Base-by-base conservation (phyloP, 2,113 vertebrate species). In the Pandion haliaetus region DNA sequence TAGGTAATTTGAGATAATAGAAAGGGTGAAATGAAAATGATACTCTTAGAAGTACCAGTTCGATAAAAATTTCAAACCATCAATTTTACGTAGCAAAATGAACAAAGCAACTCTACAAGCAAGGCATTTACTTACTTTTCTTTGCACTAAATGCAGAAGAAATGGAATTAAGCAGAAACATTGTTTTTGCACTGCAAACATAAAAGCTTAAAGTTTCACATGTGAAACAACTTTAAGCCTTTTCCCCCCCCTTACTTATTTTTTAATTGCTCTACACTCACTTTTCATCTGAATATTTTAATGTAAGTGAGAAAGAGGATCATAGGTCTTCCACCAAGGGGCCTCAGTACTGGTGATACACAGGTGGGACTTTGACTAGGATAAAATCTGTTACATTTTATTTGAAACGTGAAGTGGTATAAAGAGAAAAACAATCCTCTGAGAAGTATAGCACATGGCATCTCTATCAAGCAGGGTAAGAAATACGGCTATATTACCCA, bases 21-120 rank as follows among this genome's bases (percentile, higher is more conserved):
- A 86, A 95, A 84, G 44, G 40, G 34, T 70, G 81, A 91, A 95
- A 94, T 84, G 88, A 96, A 88, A 97, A 95, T 73, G 6, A 90
- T 67, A 93, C 69, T 94, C 82, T 78, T 74, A 84, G 67, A 88
- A 96, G 44, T 54, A 72, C 31, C 12, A 49, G 61, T 86, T 80
- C 73, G 57, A 94, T 45, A 82, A 86, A 81, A 95, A 88, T 36
- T 90, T 84, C 59, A 91, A 93, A 38, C 52, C 61, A 89, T 86
- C 83, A 84, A 52, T 88, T 96, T 90, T 77, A 80, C 12, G 4
- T 26, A 89, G 77, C 20, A 82, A 91, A 92, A 72, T n/a, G 45
- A 95, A 89, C 40, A 89, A 90, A 92, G 59, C 79, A 74, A 34
- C 14, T 82, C 77, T 54, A 77, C 62, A 72, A 87, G 61, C 44